These are phyloP conservation scores for Chironomus tepperi DNA, from an alignment of 1,140 invertebrate species.

Conservation along the genomic window DNA sequence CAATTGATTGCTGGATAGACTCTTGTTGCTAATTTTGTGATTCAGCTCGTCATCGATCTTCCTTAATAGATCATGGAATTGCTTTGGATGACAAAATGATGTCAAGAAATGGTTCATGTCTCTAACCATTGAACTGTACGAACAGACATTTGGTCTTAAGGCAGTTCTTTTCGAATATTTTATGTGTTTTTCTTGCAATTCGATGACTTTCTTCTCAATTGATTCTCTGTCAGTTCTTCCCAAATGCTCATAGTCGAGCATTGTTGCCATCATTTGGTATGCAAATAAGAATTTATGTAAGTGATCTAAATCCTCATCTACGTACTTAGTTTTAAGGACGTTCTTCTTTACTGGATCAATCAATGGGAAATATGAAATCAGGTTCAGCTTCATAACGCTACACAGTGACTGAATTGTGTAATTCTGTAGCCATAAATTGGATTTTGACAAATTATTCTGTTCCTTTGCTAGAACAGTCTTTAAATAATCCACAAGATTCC, in stretches of 20 bases:
- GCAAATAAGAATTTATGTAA: conserved; percentile 29
- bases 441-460: background rate
- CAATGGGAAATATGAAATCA: conserved; percentile 43
- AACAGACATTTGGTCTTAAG: conserved; percentile 45
- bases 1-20: too few relatives aligned
- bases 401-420: conserved; percentile 30
- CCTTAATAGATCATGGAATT: conserved; percentile 30
- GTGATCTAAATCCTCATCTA: conserved; percentile 50
- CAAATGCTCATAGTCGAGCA: conserved; percentile 35
- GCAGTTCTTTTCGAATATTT: conserved; percentile 43
- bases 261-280: conserved; percentile 36
- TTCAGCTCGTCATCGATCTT: background rate
- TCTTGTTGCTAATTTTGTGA: background rate
- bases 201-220: conserved; percentile 35
- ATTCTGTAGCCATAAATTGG: background rate
- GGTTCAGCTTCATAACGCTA: conserved; percentile 39
- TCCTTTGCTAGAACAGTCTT: background rate
- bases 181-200: conserved; percentile 35
- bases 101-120: conserved; percentile 35
- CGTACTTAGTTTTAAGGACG: conserved; percentile 54
- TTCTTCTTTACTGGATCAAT: conserved; percentile 70
- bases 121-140: conserved; percentile 44
- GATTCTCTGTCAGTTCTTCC: conserved; percentile 32
- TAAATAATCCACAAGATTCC: background rate
- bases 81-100: conserved; percentile 33